A percentile compares a stretch with the other conserved stretches of the same genome.
These are phyloP conservation scores for Caenorhabditis doughertyi DNA, from an alignment of 2,888 invertebrate genomes.

Conservation along the genomic window DNA sequence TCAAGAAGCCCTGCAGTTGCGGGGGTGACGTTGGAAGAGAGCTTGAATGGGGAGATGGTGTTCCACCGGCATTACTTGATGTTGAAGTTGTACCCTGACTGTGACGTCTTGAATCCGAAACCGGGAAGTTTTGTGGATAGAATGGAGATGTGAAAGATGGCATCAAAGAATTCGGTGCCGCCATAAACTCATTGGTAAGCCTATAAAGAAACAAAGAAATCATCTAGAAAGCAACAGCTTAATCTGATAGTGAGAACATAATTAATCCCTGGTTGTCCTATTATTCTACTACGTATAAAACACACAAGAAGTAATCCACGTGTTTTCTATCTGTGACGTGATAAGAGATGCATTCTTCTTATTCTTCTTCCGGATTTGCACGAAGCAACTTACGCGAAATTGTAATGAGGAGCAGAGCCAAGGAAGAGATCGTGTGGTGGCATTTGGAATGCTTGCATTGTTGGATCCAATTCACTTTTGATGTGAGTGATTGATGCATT, in stretches of 20 bases:
- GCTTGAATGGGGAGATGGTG: constrained; percentile 64
- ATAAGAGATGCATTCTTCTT: neutral
- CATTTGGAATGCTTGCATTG: constrained; percentile 44
- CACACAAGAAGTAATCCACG: constrained; percentile 49
- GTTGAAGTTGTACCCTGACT: constrained; percentile 69
- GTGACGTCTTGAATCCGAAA: constrained; percentile 57
- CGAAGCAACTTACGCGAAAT: constrained; percentile 56
- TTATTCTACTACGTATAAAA: constrained; percentile 43
- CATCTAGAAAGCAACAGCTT: constrained; percentile 2
- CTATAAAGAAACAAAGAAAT: constrained; percentile 38
- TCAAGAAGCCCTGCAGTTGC: constrained; percentile 58
- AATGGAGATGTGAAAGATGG: constrained; percentile 47
- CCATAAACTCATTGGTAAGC: constrained; percentile 48
- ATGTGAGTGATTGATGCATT: constrained; percentile 39
- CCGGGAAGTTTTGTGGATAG: constrained; percentile 46
- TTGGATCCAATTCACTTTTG: constrained; percentile 52
- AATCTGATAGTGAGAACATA: constrained; percentile 16
- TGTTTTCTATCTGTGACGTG: constrained; percentile 37
- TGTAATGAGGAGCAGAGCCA: constrained; percentile 30
- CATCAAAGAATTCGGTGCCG: constrained; percentile 29
- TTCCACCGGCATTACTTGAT: constrained; percentile 63
- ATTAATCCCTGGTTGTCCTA: constrained; percentile 23
- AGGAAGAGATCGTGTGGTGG: constrained; percentile 47
- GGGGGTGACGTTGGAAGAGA: constrained; percentile 64
- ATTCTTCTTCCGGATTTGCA: constrained; percentile 33